These are phyloP conservation scores for Dendrocopos noguchii DNA, from an alignment of 2,113 vertebrate species.

Conservation along the genomic window DNA sequence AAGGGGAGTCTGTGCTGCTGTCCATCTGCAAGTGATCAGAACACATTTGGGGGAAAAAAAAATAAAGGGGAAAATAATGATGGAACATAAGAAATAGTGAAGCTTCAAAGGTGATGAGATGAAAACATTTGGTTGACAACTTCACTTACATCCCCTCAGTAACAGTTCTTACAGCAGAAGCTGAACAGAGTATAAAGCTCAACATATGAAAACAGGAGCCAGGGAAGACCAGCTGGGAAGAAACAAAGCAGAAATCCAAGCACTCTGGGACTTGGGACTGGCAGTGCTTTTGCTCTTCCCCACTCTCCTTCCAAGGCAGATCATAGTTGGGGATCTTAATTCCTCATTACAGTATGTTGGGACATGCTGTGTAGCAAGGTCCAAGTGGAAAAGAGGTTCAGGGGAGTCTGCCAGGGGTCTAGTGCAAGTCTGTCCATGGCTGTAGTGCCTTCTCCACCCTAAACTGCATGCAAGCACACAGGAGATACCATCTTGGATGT, in stretches of 20 bases:
- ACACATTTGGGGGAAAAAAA: too few species aligned
- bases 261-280: not conserved
- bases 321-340: not conserved
- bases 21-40: too few species aligned
- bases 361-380: accelerated
- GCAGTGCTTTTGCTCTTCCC: not conserved
- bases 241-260: accelerated
- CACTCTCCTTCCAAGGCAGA: not conserved
- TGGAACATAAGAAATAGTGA: not conserved
- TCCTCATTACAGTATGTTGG: not conserved
- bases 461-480: accelerated
- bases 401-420: not conserved
- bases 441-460: not conserved
- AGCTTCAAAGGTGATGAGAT: not conserved
- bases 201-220: accelerated
- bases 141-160: not conserved
- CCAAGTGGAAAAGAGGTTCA: not conserved
- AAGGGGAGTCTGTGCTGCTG: too few species aligned
- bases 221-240: not conserved
- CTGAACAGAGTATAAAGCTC: not conserved
- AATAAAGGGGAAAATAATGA: too few species aligned
- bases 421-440: not conserved
- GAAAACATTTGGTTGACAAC: not conserved
- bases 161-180: not conserved
- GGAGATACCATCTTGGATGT: not conserved